phyloP scores from a whole-genome alignment of 2,113 vertebrate genomes.

The Catharus bicknelli region DNA sequence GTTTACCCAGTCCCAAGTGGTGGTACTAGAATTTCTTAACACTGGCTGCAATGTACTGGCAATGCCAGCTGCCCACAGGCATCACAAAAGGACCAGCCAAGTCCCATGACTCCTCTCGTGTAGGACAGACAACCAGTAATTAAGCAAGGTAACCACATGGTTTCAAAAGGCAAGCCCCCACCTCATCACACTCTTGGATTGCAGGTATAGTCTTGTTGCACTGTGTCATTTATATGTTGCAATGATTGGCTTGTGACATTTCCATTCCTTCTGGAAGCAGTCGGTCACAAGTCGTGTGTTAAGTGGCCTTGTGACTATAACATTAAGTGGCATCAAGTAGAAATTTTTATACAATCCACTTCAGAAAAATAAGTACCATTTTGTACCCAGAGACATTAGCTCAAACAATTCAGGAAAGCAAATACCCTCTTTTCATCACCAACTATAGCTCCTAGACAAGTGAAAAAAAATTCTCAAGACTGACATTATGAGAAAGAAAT shows the following conservation, averaged over 20 bases:
- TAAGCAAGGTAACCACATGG: background rate
- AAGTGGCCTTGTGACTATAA: background rate
- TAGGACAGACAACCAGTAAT: background rate
- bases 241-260: background rate
- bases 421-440: background rate
- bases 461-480: background rate
- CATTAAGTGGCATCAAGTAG: background rate
- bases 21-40: background rate
- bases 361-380: background rate
- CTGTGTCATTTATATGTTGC: background rate
- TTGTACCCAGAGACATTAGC: background rate
- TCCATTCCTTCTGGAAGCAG: background rate
- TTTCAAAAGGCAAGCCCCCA: background rate
- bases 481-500: background rate
- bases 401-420: background rate
- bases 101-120: background rate
- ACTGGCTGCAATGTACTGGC: fast-evolving
- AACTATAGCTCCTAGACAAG: background rate
- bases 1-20: background rate
- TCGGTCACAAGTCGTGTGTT: background rate
- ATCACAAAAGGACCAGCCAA: background rate
- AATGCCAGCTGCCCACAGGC: background rate
- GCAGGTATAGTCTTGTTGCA: background rate
- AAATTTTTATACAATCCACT: background rate
- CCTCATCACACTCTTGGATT: fast-evolving